Evolutionary conservation across 2,888 invertebrate species (phyloP).

Genomic region (Stenodera caucasica): DNA sequence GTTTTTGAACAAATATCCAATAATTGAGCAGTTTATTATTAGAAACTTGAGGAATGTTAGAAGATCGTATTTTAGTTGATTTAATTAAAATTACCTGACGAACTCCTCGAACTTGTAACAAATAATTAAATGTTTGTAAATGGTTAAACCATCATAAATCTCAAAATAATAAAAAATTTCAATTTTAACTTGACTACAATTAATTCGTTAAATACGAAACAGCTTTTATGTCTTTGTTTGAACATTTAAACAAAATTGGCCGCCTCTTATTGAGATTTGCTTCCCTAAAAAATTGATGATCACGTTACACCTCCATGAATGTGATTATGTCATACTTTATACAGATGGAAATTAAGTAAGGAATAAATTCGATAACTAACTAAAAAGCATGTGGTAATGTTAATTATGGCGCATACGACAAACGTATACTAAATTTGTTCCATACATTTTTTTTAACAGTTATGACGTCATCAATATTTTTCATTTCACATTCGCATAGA

Average conservation of each 20-base stretch:
- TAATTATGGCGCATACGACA: too few relatives aligned
- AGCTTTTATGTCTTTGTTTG: conserved; percentile 24
- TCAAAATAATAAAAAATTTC: neutral
- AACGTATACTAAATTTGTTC: too few relatives aligned
- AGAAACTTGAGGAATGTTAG: neutral
- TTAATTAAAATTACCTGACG: conserved; percentile 14
- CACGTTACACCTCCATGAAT: neutral
- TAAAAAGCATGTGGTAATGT: too few relatives aligned
- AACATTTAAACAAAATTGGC: conserved; percentile 27
- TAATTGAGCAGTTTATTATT: conserved; percentile 13
- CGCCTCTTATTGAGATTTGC: conserved; percentile 17
- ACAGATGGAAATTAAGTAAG: neutral
- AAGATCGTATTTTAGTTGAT: conserved; percentile 7
- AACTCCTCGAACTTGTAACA: conserved; percentile 9
- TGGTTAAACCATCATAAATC: neutral
- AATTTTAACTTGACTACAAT: neutral
- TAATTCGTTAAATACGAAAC: conserved; percentile 21
- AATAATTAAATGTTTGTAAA: neutral
- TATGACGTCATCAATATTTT: too few relatives aligned
- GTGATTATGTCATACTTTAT: neutral
- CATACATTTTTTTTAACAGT: too few relatives aligned
- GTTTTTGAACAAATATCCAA: conserved; percentile 12
- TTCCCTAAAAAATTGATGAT: too few relatives aligned
- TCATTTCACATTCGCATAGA: too few relatives aligned
- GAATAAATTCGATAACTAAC: too few relatives aligned